These are phyloP conservation scores for Megaleporinus macrocephalus DNA, from an alignment of 2,113 vertebrate genomes.

Conservation along the genomic window DNA sequence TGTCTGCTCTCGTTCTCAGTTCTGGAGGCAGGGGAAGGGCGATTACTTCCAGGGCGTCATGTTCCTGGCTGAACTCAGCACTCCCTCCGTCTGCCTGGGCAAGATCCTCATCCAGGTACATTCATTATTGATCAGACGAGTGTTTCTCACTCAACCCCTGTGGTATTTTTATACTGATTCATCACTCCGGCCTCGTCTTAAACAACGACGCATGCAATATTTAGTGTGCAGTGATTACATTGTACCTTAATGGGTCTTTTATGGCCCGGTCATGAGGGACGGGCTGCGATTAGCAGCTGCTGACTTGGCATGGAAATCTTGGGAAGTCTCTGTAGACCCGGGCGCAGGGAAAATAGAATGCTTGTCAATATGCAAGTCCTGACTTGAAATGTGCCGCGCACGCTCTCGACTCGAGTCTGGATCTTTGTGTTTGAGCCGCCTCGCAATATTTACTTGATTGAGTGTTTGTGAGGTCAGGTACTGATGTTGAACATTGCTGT, in stretches of 20 bases:
- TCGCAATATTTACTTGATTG: too few species aligned
- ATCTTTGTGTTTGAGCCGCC: background rate
- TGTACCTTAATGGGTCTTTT: conserved; percentile 40
- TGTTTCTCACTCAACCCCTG: conserved; percentile 13
- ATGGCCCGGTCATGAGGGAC: conserved; percentile 3
- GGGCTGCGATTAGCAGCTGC: background rate
- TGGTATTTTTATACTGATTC: conserved; percentile 29
- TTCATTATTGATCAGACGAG: conserved; percentile 45
- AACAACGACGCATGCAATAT: conserved; percentile 27
- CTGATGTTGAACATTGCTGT: too few species aligned
- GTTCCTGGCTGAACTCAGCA: conserved; percentile 94
- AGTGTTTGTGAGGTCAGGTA: too few species aligned
- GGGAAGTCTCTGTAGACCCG: conserved; percentile 4
- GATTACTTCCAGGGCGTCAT: conserved; percentile 92
- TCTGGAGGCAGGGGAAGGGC: conserved; percentile 88
- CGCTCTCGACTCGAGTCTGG: background rate
- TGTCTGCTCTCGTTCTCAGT: conserved; percentile 67
- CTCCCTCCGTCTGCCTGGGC: conserved; percentile 92
- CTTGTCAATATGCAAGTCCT: conserved; percentile 5
- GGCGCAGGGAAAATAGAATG: conserved; percentile 7
- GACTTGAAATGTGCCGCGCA: conserved; percentile 1
- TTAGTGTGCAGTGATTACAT: conserved; percentile 25
- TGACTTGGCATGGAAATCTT: conserved; percentile 9
- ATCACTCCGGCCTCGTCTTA: conserved; percentile 3
- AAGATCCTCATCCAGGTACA: conserved; percentile 93